Evolutionary conservation across 2,113 vertebrate genomes (phyloP).

Genomic region (Carassius gibelio): DNA sequence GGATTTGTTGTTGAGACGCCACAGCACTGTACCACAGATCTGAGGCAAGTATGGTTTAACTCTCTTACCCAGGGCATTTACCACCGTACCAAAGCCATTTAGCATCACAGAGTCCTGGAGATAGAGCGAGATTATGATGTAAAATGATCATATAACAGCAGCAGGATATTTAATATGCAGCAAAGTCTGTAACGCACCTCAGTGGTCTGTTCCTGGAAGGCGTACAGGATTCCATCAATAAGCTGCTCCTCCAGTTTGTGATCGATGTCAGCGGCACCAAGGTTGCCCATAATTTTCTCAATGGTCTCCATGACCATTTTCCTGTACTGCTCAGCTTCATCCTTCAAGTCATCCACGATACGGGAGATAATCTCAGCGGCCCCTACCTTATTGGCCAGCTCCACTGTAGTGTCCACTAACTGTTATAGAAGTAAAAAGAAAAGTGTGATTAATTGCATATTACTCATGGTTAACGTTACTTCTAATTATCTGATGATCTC

Average conservation of each 20-base stretch:
- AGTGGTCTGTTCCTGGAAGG: constrained; percentile 98
- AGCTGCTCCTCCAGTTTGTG: constrained; percentile 98
- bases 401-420: constrained; percentile 98
- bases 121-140: neutral
- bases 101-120: constrained; percentile 96
- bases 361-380: constrained; percentile 98
- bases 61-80: constrained; percentile 96
- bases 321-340: constrained; percentile 97
- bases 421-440: constrained; percentile 53
- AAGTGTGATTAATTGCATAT: neutral
- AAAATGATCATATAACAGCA: neutral
- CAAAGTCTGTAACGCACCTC: constrained; percentile 76
- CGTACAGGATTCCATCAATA: constrained; percentile 96
- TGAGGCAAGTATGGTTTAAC: constrained; percentile 98
- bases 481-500: neutral
- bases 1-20: constrained; percentile 98
- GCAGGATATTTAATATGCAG: neutral
- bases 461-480: neutral
- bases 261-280: constrained; percentile 97
- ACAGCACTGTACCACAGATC: constrained; percentile 97
- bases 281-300: constrained; percentile 98
- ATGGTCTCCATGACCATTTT: constrained; percentile 99
- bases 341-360: constrained; percentile 97
- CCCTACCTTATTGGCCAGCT: constrained; percentile 98
- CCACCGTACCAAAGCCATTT: constrained; percentile 97